phyloP scores from a whole-genome alignment of 2,113 vertebrate species.

The Neolamprologus brichardi region DNA sequence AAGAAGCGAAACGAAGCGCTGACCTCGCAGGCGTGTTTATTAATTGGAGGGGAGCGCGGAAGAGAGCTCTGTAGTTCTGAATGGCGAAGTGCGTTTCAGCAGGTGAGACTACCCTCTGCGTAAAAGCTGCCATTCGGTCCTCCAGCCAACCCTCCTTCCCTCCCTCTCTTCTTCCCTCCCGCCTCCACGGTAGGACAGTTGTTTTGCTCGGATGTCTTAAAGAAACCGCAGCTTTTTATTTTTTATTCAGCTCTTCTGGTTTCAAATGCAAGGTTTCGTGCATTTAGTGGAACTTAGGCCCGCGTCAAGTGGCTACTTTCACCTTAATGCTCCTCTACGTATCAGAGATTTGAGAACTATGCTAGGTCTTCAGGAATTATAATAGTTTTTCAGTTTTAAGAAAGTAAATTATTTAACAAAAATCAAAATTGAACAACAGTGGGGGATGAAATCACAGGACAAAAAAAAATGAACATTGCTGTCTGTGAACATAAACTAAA shows the following conservation, averaged over 20 bases:
- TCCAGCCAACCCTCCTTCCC: slow-evolving; percentile 62
- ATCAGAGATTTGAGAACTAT: not conserved
- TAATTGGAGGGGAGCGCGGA: slow-evolving; percentile 52
- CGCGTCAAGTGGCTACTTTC: not conserved
- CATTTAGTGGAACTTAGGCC: not conserved
- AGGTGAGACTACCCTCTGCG: slow-evolving; percentile 72
- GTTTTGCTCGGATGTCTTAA: slow-evolving; percentile 70
- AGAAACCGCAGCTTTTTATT: slow-evolving; percentile 63
- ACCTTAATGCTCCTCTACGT: not conserved
- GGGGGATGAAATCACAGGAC: not conserved
- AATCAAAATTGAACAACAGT: not conserved
- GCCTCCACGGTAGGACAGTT: slow-evolving; percentile 36
- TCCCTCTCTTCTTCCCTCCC: not conserved
- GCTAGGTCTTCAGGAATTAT: not conserved
- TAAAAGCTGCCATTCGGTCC: slow-evolving; percentile 67
- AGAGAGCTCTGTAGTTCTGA: slow-evolving; percentile 41
- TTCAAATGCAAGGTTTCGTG: not conserved
- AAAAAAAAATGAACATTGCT: not conserved
- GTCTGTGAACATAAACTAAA: not conserved
- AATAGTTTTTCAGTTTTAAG: not conserved
- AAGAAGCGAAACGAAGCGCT: slow-evolving; percentile 24
- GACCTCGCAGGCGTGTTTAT: slow-evolving; percentile 43
- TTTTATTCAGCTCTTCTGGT: not conserved
- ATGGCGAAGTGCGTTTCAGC: slow-evolving; percentile 66
- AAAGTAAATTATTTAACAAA: not conserved